Percentiles rank a stretch among this genome's conserved stretches.
phyloP scores from a whole-genome alignment of 2,113 vertebrate species.

The Nothocercus julius region DNA sequence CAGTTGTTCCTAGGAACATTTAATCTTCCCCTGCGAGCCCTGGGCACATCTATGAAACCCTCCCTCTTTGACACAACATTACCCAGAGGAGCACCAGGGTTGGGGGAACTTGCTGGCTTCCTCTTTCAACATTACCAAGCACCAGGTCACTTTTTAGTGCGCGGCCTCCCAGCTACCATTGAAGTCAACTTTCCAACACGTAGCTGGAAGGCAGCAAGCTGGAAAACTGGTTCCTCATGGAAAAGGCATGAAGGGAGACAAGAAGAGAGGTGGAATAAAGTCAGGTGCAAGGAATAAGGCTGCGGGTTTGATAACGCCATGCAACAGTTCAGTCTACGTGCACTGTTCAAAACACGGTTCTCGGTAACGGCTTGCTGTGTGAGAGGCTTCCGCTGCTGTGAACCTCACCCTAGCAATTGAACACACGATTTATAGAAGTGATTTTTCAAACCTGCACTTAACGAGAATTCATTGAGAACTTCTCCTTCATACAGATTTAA shows the following conservation, averaged over 20 bases:
- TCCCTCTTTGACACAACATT: neutral
- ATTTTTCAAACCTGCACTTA: conserved; percentile 58
- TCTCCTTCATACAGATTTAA: conserved; percentile 75
- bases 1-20: neutral
- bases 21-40: neutral
- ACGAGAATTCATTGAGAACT: conserved; percentile 62
- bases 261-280: neutral
- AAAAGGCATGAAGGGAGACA: conserved; percentile 11
- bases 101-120: neutral
- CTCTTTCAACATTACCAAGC: neutral
- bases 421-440: neutral
- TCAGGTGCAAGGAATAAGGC: conserved; percentile 11
- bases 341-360: conserved; percentile 29
- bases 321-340: neutral
- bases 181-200: neutral
- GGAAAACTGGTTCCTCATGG: neutral
- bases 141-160: neutral
- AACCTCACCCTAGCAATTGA: neutral
- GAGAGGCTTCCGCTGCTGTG: neutral
- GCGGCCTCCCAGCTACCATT: neutral
- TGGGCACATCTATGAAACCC: accelerated
- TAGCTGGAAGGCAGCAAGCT: neutral
- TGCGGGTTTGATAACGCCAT: conserved; percentile 40
- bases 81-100: accelerated
- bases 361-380: neutral